Evolutionary conservation across 2,888 invertebrate species (phyloP).

Genomic region (Lasioglossum leucozonium): DNA sequence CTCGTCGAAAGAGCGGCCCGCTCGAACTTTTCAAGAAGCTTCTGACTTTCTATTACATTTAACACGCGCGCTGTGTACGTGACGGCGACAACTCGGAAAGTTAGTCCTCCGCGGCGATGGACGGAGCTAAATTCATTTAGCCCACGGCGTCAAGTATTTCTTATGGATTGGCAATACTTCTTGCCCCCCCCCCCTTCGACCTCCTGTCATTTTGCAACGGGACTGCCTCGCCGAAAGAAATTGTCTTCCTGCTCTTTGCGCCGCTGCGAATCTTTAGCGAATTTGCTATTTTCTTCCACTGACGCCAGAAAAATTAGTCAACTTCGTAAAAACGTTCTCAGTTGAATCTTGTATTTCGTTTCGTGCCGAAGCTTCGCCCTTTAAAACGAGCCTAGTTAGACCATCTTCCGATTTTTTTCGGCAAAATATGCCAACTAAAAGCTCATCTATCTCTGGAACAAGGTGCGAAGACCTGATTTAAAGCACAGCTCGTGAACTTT

Average conservation of each 20-base stretch:
- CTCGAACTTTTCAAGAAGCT: constrained; percentile 9
- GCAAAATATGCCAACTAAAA: background rate
- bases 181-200: background rate
- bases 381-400: background rate
- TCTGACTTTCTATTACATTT: background rate
- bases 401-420: background rate
- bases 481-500: background rate
- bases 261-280: background rate
- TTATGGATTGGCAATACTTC: background rate
- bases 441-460: background rate
- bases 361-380: too few species aligned
- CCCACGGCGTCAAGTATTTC: background rate
- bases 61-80: background rate
- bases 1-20: background rate
- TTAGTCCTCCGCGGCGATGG: background rate
- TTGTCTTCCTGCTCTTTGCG: background rate
- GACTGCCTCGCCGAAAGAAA: background rate
- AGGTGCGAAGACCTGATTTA: background rate
- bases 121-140: constrained; percentile 12
- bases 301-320: too few species aligned
- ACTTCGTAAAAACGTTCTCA: too few species aligned
- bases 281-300: too few species aligned
- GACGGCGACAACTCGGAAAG: constrained; percentile 25
- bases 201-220: background rate
- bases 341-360: too few species aligned